phyloP scores from a whole-genome alignment of 2,888 invertebrate genomes.

The Nudaria mundana region DNA sequence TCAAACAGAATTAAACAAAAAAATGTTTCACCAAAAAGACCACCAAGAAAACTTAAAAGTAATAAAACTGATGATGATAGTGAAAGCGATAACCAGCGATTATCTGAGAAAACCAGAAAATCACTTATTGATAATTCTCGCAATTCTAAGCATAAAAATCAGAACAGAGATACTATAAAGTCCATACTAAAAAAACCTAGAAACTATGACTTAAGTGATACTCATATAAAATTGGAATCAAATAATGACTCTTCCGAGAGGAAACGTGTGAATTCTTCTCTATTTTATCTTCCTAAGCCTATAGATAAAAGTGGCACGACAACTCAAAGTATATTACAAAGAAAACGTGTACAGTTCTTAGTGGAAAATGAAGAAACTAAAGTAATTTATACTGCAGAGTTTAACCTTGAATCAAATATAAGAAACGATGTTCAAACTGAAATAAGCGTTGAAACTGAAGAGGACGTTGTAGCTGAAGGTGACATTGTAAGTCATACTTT shows the following conservation, averaged over 20 bases:
- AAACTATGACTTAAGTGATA: conserved; percentile 55
- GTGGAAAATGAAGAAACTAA: conserved; percentile 83
- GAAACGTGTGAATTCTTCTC: conserved; percentile 67
- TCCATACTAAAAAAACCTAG: conserved; percentile 82
- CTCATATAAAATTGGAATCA: conserved; percentile 48
- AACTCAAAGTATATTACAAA: conserved; percentile 64
- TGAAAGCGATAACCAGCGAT: conserved; percentile 72
- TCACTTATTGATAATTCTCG: conserved; percentile 42
- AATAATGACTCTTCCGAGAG: conserved; percentile 54
- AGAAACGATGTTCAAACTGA: conserved; percentile 40
- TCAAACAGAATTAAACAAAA: conserved; percentile 68
- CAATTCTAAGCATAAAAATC: conserved; percentile 55
- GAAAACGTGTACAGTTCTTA: conserved; percentile 87
- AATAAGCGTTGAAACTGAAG: conserved; percentile 44
- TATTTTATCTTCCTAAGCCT: conserved; percentile 84
- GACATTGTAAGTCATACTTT: conserved; percentile 68
- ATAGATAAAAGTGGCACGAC: conserved; percentile 57
- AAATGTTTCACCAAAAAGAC: conserved; percentile 82
- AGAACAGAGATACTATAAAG: conserved; percentile 74
- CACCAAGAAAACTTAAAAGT: conserved; percentile 80
- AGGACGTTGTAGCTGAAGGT: conserved; percentile 59
- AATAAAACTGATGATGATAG: conserved; percentile 73
- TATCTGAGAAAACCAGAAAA: conserved; percentile 61
- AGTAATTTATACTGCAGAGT: conserved; percentile 73
- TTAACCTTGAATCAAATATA: conserved; percentile 63